Conservation (phyloP, 2,888 invertebrate species). For the Agriopis leucophaearia region DNA sequence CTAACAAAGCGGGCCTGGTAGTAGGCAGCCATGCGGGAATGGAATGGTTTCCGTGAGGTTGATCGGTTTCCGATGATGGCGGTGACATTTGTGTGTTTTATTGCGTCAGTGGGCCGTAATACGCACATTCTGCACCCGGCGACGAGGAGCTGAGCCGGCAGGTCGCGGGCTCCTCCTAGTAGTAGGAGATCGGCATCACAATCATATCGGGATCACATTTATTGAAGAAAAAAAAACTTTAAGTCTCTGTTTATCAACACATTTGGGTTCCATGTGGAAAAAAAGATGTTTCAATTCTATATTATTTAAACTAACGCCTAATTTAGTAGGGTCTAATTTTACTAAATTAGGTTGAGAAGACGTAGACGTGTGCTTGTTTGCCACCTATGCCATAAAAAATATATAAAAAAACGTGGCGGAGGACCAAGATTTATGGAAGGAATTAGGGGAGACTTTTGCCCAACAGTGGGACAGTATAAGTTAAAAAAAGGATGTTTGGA, state of each 20-base stretch:
- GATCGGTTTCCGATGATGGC: conserved; percentile 42
- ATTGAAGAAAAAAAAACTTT: conserved; percentile 6
- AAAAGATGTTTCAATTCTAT: neutral
- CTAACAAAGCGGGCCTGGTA: neutral
- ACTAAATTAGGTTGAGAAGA: too few species aligned
- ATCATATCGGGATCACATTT: conserved; percentile 22
- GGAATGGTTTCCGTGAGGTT: conserved; percentile 18
- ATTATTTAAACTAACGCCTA: neutral
- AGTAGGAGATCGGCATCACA: conserved; percentile 4
- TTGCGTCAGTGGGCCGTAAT: conserved; percentile 12
- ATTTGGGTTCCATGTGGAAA: neutral
- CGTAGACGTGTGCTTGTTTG: too few species aligned
- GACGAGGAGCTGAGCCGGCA: conserved; percentile 5
- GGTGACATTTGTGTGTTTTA: conserved; percentile 27
- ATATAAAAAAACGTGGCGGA: too few species aligned
- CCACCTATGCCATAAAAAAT: too few species aligned
- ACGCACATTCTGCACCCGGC: neutral
- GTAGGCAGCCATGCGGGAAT: neutral
- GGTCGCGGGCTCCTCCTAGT: neutral
- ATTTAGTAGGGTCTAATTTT: too few species aligned
- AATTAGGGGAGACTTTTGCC: too few species aligned
- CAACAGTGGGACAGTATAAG: too few species aligned
- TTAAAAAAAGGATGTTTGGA: neutral
- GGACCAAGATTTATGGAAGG: too few species aligned
- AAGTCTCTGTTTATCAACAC: neutral